Conservation (phyloP, 2,113 vertebrate genomes). For the Chloroceryle aenea region DNA sequence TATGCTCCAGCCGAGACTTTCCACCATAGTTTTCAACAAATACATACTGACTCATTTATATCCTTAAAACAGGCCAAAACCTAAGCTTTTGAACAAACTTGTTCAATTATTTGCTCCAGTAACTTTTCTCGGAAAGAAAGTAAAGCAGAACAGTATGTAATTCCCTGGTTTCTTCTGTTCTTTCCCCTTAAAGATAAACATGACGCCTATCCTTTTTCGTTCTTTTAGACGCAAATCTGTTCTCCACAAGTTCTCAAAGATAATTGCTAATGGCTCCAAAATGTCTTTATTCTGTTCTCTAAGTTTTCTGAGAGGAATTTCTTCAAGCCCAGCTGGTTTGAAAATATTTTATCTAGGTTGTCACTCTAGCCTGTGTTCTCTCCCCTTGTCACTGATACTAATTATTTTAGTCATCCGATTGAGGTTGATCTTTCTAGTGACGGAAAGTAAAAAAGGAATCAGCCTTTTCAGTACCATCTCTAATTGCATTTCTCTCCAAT, state of each 20-base stretch:
- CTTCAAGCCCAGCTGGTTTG: neutral
- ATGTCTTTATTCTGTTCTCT: neutral
- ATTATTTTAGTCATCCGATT: neutral
- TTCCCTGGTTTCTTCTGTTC: constrained; percentile 20
- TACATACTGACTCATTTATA: neutral
- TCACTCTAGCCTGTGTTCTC: neutral
- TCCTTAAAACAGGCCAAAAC: neutral
- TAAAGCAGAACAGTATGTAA: neutral
- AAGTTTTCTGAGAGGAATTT: neutral
- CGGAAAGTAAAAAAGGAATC: neutral
- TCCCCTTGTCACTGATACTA: neutral
- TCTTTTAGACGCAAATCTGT: constrained; percentile 23
- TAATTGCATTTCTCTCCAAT: neutral
- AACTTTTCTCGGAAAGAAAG: constrained; percentile 6
- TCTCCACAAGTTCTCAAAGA: constrained; percentile 1
- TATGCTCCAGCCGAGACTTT: constrained; percentile 26
- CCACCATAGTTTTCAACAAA: neutral
- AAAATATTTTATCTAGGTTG: neutral
- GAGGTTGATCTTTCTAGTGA: neutral
- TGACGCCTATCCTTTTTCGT: neutral
- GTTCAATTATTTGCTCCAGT: neutral
- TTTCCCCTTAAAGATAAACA: constrained; percentile 6
- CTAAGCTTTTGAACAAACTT: neutral
- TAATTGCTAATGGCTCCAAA: neutral
- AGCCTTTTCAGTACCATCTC: neutral